Evolutionary conservation across 2,113 vertebrate genomes (phyloP).

Genomic region (Empidonax traillii): DNA sequence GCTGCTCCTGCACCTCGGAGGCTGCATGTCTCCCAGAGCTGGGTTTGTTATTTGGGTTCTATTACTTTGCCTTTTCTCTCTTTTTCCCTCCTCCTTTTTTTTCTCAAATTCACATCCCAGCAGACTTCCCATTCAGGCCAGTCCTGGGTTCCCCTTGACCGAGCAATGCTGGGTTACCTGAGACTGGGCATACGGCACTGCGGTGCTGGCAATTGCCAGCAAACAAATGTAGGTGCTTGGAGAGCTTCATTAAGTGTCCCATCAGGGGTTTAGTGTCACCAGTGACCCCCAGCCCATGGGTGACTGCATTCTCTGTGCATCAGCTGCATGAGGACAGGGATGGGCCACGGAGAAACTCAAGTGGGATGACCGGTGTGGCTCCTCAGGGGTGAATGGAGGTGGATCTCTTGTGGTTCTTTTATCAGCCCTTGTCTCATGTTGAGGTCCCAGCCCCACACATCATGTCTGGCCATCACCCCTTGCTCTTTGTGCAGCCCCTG

Average conservation of each 20-base stretch:
- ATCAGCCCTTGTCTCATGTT: background rate
- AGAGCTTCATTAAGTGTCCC: background rate
- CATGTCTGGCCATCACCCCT: background rate
- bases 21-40: background rate
- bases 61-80: background rate
- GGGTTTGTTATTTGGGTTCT: background rate
- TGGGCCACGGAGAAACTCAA: background rate
- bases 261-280: background rate
- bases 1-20: background rate
- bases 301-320: background rate
- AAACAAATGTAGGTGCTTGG: too few relatives aligned
- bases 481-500: fast-evolving
- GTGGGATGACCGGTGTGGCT: fast-evolving
- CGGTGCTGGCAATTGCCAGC: background rate
- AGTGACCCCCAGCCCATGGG: background rate
- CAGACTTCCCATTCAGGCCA: background rate
- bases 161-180: fast-evolving
- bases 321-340: background rate
- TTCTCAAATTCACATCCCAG: background rate
- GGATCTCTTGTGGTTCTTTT: background rate
- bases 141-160: too few relatives aligned
- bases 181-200: fast-evolving
- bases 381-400: background rate
- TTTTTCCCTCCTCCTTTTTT: background rate
- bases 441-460: background rate